phyloP scores from a whole-genome alignment of 53 echinoderm and acorn worm genomes.

The Echinometra lucunter region DNA sequence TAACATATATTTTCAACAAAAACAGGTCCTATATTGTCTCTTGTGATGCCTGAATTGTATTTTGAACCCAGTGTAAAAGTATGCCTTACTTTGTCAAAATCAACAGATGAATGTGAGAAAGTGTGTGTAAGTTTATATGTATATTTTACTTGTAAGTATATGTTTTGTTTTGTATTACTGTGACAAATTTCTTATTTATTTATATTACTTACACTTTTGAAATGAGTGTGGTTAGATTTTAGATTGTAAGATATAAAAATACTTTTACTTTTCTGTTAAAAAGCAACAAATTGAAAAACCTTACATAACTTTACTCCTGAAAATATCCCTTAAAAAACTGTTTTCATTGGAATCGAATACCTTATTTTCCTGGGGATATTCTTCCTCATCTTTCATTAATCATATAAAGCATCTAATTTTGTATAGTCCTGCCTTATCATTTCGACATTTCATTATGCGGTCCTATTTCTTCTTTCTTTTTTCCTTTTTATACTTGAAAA shows the following conservation, averaged over 20 bases:
- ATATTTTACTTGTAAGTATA: background rate
- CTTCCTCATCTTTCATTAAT: too few relatives aligned
- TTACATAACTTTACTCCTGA: too few relatives aligned
- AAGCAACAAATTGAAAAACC: too few relatives aligned
- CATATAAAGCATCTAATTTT: too few relatives aligned
- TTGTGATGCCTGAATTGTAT: background rate
- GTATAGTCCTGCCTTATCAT: too few relatives aligned
- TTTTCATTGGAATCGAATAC: too few relatives aligned
- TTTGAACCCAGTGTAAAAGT: background rate
- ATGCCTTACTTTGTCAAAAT: background rate
- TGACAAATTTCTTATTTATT: conserved; percentile 13
- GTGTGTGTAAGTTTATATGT: background rate
- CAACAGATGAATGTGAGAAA: background rate
- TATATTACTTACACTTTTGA: background rate
- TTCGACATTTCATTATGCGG: too few relatives aligned
- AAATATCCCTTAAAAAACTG: too few relatives aligned
- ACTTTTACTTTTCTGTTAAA: too few relatives aligned
- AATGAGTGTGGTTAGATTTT: background rate
- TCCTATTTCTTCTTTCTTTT: too few relatives aligned
- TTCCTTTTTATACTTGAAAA: background rate
- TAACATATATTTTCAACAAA: background rate
- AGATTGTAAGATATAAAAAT: too few relatives aligned
- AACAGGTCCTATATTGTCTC: background rate
- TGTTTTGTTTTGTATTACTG: background rate
- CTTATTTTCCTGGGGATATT: too few relatives aligned